These are phyloP conservation scores for Euphonia xanthogaster DNA, from an alignment of 2,797 vertebrate species.

Conservation along the genomic window DNA sequence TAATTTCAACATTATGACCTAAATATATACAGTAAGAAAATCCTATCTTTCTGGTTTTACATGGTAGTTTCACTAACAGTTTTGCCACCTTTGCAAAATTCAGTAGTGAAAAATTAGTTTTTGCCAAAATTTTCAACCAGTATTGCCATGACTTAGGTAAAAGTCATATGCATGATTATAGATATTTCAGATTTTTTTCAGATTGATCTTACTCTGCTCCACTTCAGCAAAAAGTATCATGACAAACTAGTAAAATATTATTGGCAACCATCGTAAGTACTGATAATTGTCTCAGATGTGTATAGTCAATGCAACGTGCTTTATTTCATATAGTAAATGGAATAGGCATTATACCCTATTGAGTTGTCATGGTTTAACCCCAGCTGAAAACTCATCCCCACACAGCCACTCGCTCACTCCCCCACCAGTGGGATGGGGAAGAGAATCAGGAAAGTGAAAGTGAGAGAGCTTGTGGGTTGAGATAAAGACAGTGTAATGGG, in stretches of 20 bases:
- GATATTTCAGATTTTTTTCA: background rate
- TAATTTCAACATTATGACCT: background rate
- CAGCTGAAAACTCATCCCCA: background rate
- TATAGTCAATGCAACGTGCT: background rate
- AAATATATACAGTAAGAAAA: background rate
- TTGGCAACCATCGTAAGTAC: background rate
- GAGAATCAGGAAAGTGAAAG: background rate
- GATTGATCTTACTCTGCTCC: background rate
- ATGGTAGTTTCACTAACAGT: background rate
- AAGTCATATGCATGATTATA: background rate
- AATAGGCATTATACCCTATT: background rate
- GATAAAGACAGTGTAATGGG: background rate
- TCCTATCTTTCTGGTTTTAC: background rate
- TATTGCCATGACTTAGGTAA: background rate
- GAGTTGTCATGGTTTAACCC: background rate
- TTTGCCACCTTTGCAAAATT: background rate
- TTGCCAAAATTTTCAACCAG: background rate
- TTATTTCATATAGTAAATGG: background rate
- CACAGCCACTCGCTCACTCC: rapidly evolving
- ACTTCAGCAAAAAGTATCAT: background rate
- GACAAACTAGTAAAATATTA: background rate
- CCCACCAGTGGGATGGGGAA: background rate
- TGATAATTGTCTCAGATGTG: background rate
- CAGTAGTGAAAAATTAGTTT: background rate
- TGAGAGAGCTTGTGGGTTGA: background rate